Evolutionary conservation across 2,797 vertebrate genomes (phyloP).

Genomic region (Sebastiscus tertius): DNA sequence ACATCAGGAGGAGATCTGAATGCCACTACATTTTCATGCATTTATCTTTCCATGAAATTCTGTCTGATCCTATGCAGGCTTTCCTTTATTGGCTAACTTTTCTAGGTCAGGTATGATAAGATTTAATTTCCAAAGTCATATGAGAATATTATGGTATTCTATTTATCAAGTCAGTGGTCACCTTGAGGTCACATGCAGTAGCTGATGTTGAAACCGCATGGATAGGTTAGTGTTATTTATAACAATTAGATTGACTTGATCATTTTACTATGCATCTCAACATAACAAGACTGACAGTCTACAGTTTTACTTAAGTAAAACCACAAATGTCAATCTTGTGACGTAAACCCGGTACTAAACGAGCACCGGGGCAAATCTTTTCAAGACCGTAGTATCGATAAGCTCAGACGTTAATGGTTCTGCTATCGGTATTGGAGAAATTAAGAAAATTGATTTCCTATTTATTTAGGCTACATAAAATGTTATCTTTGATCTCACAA

Average conservation of each 20-base stretch:
- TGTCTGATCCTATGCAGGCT: background rate
- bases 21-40: background rate
- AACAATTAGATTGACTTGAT: background rate
- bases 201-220: background rate
- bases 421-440: too few species aligned
- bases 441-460: too few species aligned
- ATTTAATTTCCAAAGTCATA: background rate
- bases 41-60: background rate
- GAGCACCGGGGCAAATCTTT: too few species aligned
- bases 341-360: too few species aligned
- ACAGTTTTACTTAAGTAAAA: too few species aligned
- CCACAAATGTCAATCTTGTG: too few species aligned
- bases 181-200: background rate
- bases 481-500: too few species aligned
- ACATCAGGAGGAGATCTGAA: background rate
- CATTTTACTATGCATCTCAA: background rate
- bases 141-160: background rate
- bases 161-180: background rate
- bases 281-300: background rate
- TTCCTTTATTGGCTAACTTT: background rate
- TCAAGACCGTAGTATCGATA: too few species aligned
- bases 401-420: too few species aligned
- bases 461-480: too few species aligned
- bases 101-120: background rate
- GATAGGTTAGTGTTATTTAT: background rate